Conservation (phyloP, 2,888 invertebrate genomes). For the Nephrotoma guestfalica region DNA sequence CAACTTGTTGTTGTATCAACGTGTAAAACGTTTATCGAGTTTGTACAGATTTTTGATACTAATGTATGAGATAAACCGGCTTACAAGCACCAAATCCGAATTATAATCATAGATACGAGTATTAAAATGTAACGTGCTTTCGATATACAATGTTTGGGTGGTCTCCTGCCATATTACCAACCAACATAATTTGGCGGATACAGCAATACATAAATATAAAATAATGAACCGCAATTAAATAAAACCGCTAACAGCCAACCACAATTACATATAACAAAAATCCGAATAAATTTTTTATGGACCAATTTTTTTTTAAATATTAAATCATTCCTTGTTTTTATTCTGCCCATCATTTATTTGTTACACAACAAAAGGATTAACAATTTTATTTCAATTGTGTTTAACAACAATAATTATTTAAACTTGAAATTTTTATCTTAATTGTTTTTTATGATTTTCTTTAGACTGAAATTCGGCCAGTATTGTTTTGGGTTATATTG, state of each 20-base stretch:
- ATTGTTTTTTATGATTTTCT: not conserved
- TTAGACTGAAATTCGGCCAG: not conserved
- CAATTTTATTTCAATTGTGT: not conserved
- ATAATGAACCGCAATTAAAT: not conserved
- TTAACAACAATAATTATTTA: not conserved
- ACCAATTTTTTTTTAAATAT: not conserved
- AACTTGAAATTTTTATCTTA: not conserved
- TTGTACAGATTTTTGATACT: no score
- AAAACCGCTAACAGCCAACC: not conserved
- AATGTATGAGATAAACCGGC: no score
- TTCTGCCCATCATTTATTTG: not conserved
- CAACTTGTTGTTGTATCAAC: no score
- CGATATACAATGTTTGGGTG: not conserved
- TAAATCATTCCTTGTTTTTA: not conserved
- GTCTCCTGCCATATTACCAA: not conserved
- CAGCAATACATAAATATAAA: not conserved
- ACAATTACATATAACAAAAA: not conserved
- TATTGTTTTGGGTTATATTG: not conserved
- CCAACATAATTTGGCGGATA: not conserved
- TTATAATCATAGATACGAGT: no score
- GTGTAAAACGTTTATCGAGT: no score
- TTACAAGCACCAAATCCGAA: no score
- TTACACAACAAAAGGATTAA: not conserved
- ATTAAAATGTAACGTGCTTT: not conserved
- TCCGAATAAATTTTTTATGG: not conserved